Conservation (phyloP, 2,113 vertebrate species). For the Hippopotamus amphibius region DNA sequence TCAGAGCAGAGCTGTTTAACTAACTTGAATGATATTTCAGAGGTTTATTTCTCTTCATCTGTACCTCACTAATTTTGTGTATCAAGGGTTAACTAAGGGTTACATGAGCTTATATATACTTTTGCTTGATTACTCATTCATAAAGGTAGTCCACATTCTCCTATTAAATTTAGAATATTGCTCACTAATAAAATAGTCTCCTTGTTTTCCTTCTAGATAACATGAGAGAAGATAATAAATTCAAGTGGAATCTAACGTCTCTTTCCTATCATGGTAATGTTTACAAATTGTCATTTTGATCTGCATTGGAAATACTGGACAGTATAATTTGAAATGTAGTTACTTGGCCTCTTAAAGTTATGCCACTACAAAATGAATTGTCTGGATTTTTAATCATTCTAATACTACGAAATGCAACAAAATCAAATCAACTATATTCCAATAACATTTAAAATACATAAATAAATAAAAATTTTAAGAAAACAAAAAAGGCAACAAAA, state of each 20-base stretch:
- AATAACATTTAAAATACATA: too few species aligned
- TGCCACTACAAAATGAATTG: not conserved
- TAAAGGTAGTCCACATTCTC: not conserved
- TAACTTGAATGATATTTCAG: not conserved
- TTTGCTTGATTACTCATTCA: not conserved
- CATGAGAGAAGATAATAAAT: slow-evolving; percentile 77
- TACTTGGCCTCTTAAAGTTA: not conserved
- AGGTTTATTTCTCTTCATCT: not conserved
- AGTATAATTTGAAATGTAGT: slow-evolving; percentile 1
- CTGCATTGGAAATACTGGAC: not conserved
- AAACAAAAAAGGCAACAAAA: not conserved
- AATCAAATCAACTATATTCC: not conserved
- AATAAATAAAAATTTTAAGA: too few species aligned
- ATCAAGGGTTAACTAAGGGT: not conserved
- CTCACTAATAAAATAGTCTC: not conserved
- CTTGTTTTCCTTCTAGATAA: slow-evolving; percentile 84
- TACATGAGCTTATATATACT: not conserved
- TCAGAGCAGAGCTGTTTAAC: not conserved
- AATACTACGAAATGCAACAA: not conserved
- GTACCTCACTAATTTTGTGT: not conserved
- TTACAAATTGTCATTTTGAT: not conserved
- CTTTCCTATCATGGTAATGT: slow-evolving; percentile 87
- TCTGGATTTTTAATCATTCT: not conserved
- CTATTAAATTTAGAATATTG: not conserved
- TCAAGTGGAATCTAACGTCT: slow-evolving; percentile 87